A percentile compares a stretch with the other conserved stretches of the same genome.
These are phyloP conservation scores for Baccha elongata DNA, from an alignment of 2,888 invertebrate species.

Conservation along the genomic window DNA sequence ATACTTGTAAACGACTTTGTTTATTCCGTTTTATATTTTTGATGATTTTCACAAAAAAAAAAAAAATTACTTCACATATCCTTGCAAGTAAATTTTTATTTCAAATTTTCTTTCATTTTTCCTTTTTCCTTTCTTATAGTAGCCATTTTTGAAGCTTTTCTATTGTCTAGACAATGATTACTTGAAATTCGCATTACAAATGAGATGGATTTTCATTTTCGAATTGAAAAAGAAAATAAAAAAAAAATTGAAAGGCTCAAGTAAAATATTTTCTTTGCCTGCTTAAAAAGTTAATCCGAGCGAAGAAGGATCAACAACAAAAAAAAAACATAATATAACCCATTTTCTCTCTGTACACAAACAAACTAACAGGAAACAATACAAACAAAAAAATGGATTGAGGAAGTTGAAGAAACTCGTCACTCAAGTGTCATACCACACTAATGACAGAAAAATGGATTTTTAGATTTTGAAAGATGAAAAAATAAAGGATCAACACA, in stretches of 20 bases:
- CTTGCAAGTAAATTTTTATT: no score
- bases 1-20: slow-evolving; percentile 61
- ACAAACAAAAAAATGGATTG: slow-evolving; percentile 30
- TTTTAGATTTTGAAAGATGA: slow-evolving; percentile 15
- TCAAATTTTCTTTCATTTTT: not conserved
- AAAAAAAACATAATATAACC: slow-evolving; percentile 51
- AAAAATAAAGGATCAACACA: slow-evolving; percentile 53
- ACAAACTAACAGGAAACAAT: slow-evolving; percentile 45
- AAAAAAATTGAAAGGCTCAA: not conserved
- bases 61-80: slow-evolving; percentile 53
- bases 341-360: slow-evolving; percentile 47
- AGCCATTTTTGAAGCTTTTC: not conserved
- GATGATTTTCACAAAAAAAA: slow-evolving; percentile 37
- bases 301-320: not conserved
- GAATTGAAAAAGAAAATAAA: not conserved
- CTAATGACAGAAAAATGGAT: slow-evolving; percentile 70
- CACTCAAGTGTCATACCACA: slow-evolving; percentile 71
- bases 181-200: slow-evolving; percentile 51
- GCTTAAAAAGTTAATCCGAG: slow-evolving; percentile 26
- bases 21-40: slow-evolving; percentile 56
- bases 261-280: slow-evolving; percentile 8
- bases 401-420: slow-evolving; percentile 28
- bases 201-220: slow-evolving; percentile 53
- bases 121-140: not conserved
- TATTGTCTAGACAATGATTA: slow-evolving; percentile 64